These are phyloP conservation scores for Syngnathus acus DNA, from an alignment of 2,797 vertebrate genomes.

Conservation along the genomic window DNA sequence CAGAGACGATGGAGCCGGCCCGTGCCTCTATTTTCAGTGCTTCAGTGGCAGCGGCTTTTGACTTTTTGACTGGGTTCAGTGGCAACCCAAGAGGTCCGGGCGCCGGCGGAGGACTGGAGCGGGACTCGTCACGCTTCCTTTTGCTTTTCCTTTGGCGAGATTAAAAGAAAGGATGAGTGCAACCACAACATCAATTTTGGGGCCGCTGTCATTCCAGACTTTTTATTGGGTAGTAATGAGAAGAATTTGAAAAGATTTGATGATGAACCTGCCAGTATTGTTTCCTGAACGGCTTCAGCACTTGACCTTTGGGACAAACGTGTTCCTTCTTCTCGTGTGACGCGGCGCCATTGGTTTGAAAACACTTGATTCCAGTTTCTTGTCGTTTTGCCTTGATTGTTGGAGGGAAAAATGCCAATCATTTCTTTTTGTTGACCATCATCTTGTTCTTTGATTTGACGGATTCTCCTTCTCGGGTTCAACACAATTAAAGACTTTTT, in stretches of 20 bases:
- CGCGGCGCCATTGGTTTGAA: not conserved
- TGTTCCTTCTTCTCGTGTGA: not conserved
- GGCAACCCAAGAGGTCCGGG: too few species aligned
- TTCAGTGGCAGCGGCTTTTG: too few species aligned
- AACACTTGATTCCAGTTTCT: not conserved
- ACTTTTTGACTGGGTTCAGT: too few species aligned
- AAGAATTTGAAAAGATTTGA: too few species aligned
- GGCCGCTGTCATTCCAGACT: not conserved
- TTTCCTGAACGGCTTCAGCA: not conserved
- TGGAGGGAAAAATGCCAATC: not conserved
- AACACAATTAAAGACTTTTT: not conserved
- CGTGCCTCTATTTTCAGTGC: too few species aligned
- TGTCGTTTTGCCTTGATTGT: slow-evolving; percentile 3
- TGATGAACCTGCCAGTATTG: not conserved
- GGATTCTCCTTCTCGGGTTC: not conserved
- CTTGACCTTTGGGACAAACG: not conserved
- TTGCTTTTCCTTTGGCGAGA: too few species aligned
- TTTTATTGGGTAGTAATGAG: not conserved
- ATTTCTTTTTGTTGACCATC: not conserved
- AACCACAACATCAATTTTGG: too few species aligned
- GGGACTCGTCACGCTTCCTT: not conserved
- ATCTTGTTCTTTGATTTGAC: not conserved
- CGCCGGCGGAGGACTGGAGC: too few species aligned
- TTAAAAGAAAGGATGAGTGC: too few species aligned
- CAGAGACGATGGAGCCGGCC: too few species aligned